Evolutionary conservation across 2,797 vertebrate species (phyloP), one percentile per base, ranked within the genome.

Genomic region (Melopsittacus undulatus): DNA sequence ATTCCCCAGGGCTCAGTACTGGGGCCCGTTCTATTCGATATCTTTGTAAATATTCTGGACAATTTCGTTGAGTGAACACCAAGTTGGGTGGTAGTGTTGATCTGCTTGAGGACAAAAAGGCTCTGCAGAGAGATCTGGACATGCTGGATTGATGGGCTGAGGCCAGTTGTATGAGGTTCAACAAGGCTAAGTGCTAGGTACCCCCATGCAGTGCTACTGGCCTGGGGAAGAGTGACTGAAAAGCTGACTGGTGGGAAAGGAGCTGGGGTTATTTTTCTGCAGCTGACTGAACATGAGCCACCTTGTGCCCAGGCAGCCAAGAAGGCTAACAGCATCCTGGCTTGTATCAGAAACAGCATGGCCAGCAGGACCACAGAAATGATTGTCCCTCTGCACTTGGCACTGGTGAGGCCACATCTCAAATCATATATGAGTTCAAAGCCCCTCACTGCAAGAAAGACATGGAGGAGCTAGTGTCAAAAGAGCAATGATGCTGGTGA

Each of bases 121-220:
- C 9, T 77, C 15, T 56, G 1, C 21, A 51, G 8, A 36, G 23
- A 30, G 7, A 32, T 19, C 74, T 57, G 13, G 27, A 38, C n/a
- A 38, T 43, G 5, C 7, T 83, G 30, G 13, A 13, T 36, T 7
- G 1, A 26, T 46, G 26, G 22, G 13, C 18, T 6, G 4, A 52
- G 19, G 34, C 7, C 17, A 76, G 0, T 0, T 64, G 14, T 23
- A 27, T 43, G 20, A 34, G 3, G 2, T 1, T 76, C 12, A 23
- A 42, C 23, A 52, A 43, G 0, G 3, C 4, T 2, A 12, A 43
- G 5, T 20, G 20, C 3, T 0, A 1, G 4, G 13, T 68, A 38
- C 73, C 43, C 20, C n/a, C 11, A 9, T 5, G 9, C 36, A 49
- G 1, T 0, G 0, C 32, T 69, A 20, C 30, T 24, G 34, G 30